These are phyloP conservation scores for Nycticryphes semicollaris DNA, from an alignment of 2,113 vertebrate genomes.

Conservation along the genomic window DNA sequence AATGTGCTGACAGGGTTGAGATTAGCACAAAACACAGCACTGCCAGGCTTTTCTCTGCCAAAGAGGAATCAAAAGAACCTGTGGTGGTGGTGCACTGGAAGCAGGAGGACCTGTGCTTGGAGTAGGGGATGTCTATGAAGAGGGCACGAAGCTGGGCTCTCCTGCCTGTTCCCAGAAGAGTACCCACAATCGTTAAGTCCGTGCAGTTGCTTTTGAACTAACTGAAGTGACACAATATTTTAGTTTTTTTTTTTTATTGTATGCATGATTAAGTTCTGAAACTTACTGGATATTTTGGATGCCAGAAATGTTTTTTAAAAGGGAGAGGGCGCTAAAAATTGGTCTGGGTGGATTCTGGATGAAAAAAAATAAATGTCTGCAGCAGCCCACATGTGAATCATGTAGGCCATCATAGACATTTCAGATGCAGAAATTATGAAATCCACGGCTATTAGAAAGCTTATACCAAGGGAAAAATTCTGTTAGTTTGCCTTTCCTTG, in stretches of 20 bases:
- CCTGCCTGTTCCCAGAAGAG: neutral
- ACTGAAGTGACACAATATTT: neutral
- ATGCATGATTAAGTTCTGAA: neutral
- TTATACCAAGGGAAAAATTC: neutral
- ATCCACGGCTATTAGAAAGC: neutral
- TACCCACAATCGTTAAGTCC: neutral
- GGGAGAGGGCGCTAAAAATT: neutral
- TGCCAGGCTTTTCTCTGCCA: neutral
- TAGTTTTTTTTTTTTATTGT: neutral
- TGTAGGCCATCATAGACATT: neutral
- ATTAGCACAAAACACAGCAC: neutral
- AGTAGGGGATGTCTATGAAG: neutral
- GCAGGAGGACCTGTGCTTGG: neutral
- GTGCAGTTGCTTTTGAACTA: neutral
- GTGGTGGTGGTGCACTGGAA: neutral
- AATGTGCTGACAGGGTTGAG: neutral
- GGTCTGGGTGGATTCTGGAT: neutral
- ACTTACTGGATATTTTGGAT: neutral
- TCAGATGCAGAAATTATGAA: neutral
- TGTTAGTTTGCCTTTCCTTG: neutral
- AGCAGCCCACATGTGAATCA: neutral
- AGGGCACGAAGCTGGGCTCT: neutral
- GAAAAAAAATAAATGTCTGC: neutral
- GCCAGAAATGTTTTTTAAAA: neutral
- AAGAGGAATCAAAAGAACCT: neutral